phyloP scores from a whole-genome alignment of 2,113 vertebrate species.

The Psittacus erithacus region DNA sequence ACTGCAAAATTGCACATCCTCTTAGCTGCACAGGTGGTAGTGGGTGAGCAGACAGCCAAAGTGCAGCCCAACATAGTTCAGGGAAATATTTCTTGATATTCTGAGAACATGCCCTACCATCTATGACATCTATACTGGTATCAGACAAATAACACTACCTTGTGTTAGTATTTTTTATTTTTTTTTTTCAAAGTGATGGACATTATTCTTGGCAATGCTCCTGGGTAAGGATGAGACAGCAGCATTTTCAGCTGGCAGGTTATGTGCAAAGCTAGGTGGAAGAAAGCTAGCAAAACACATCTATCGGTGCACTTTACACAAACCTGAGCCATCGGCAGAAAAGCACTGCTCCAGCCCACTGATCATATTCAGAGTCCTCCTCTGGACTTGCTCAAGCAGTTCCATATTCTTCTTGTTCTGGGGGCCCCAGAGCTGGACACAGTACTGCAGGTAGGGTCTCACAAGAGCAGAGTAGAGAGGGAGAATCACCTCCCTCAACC shows the following conservation, averaged over 20 bases:
- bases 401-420: not conserved
- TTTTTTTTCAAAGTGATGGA: not conserved
- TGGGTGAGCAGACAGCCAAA: not conserved
- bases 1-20: not conserved
- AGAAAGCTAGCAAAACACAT: not conserved
- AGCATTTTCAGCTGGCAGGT: not conserved
- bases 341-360: not conserved
- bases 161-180: not conserved
- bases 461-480: not conserved
- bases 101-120: not conserved
- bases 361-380: not conserved
- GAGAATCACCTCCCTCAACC: not conserved
- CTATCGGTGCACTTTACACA: not conserved
- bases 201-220: not conserved
- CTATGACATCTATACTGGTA: not conserved
- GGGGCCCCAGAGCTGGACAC: not conserved
- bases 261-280: not conserved
- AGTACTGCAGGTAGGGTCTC: not conserved
- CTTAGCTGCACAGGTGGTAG: accelerated
- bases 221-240: not conserved
- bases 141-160: not conserved
- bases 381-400: not conserved
- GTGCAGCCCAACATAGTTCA: accelerated
- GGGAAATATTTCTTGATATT: not conserved
- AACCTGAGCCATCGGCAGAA: not conserved